phyloP scores from a whole-genome alignment of 2,113 vertebrate genomes.

The Apodemus sylvaticus region DNA sequence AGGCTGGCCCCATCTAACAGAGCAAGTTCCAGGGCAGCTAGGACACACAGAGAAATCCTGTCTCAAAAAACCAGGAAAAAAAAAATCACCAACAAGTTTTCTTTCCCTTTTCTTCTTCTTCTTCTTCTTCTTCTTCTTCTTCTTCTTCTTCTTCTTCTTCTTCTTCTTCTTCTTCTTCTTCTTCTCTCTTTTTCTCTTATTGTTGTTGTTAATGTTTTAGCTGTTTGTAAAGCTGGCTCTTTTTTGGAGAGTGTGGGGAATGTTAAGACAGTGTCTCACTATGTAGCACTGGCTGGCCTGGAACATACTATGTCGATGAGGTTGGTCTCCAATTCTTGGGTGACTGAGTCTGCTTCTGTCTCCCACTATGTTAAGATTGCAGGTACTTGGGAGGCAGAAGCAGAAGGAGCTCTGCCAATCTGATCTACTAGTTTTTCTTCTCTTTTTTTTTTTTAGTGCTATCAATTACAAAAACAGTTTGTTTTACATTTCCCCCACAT shows the following conservation, averaged over 20 bases:
- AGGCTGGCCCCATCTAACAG: neutral
- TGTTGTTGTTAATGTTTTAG: neutral
- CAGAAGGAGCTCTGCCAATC: neutral
- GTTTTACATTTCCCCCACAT: neutral
- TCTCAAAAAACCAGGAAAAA: neutral
- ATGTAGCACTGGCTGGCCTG: neutral
- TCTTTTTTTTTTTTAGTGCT: neutral
- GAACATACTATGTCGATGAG: neutral
- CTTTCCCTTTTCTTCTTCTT: neutral
- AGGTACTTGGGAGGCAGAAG: neutral
- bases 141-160: no score
- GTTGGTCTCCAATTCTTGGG: neutral
- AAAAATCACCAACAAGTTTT: neutral
- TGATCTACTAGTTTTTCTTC: neutral
- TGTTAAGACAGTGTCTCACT: neutral
- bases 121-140: no score
- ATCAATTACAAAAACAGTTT: neutral
- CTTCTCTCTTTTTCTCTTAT: no score
- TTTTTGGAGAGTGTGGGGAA: neutral
- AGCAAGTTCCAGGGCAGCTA: neutral
- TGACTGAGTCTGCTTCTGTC: neutral
- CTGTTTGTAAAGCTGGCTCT: neutral
- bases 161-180: no score
- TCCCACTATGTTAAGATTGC: neutral
- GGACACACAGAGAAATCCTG: neutral